phyloP scores from a whole-genome alignment of 2,113 vertebrate species.

The Cynoglossus semilaevis region DNA sequence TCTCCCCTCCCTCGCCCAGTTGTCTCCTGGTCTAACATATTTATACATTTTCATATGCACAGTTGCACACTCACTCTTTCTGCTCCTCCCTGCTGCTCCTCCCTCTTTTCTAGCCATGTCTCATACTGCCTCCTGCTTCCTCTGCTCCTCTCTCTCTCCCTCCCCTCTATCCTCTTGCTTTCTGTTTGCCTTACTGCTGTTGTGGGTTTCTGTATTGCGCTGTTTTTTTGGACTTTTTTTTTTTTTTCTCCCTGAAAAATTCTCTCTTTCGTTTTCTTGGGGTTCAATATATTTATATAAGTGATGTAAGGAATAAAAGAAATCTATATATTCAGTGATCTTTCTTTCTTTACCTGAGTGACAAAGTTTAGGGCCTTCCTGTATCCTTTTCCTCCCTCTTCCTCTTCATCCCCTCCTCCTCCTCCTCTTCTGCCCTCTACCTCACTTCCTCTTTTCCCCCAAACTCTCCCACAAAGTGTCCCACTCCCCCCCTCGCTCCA shows the following conservation, averaged over 20 bases:
- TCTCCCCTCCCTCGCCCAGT: conserved; percentile 36
- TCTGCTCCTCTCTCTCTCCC: conserved; percentile 42
- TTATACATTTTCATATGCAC: conserved; percentile 70
- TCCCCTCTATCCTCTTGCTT: conserved; percentile 68
- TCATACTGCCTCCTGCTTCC: conserved; percentile 43
- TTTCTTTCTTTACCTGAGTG: conserved; percentile 66
- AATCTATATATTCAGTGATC: conserved; percentile 84
- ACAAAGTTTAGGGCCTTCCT: conserved; percentile 71
- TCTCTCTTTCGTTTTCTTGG: conserved; percentile 58
- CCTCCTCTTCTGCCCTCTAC: conserved; percentile 59
- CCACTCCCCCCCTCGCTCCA: conserved; percentile 12
- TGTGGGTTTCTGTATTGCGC: conserved; percentile 80
- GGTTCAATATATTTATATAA: conserved; percentile 85
- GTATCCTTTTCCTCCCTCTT: conserved; percentile 43
- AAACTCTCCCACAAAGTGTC: conserved; percentile 10
- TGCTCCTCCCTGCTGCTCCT: conserved; percentile 2
- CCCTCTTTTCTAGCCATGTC: conserved; percentile 39
- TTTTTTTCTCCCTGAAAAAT: conserved; percentile 37
- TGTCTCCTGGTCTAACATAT: conserved; percentile 56
- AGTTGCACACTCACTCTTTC: conserved; percentile 45
- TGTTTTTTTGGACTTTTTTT: conserved; percentile 54
- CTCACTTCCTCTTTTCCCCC: not conserved
- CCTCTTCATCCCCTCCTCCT: conserved; percentile 49
- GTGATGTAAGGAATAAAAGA: conserved; percentile 84
- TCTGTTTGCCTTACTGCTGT: conserved; percentile 82